A percentile compares a stretch with the other conserved stretches of the same genome.
Evolutionary conservation across 2,113 vertebrate genomes (phyloP).

Genomic region (Galeopterus variegatus): DNA sequence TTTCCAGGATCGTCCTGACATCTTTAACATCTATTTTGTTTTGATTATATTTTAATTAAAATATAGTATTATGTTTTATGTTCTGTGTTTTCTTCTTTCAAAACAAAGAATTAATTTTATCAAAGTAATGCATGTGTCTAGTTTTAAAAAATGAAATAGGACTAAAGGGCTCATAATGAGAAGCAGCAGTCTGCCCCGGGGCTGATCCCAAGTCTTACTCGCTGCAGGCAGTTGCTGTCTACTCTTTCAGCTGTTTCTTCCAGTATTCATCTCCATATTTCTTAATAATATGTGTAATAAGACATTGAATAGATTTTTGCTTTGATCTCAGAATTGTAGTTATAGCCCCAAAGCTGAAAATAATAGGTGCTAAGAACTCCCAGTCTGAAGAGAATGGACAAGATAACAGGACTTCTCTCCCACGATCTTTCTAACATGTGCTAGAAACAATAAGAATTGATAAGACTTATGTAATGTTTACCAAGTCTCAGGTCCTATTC

Average conservation of each 20-base stretch:
- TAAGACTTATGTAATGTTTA: not conserved
- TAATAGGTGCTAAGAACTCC: slow-evolving; percentile 64
- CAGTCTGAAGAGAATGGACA: slow-evolving; percentile 20
- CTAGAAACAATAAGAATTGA: slow-evolving; percentile 37
- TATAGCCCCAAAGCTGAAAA: slow-evolving; percentile 61
- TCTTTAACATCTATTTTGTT: not conserved
- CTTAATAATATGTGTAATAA: slow-evolving; percentile 37
- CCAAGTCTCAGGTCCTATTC: not conserved
- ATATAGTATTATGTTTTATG: not conserved
- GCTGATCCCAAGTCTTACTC: not conserved
- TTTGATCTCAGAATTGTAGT: slow-evolving; percentile 61
- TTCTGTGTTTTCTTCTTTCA: slow-evolving; percentile 50
- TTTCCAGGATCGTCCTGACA: not conserved
- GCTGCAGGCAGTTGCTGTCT: not conserved
- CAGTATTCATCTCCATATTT: slow-evolving; percentile 45
- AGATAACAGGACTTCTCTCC: slow-evolving; percentile 21
- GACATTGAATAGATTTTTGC: slow-evolving; percentile 45
- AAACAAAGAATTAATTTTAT: slow-evolving; percentile 66
- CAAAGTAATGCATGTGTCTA: slow-evolving; percentile 1
- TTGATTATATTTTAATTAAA: slow-evolving; percentile 29
- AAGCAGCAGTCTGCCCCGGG: not conserved
- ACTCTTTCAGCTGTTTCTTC: not conserved
- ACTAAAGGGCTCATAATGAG: slow-evolving; percentile 43
- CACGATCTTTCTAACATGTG: not conserved
- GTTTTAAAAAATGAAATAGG: slow-evolving; percentile 59